Percentiles rank a stretch among this genome's conserved stretches.
Evolutionary conservation across 2,797 vertebrate genomes (phyloP).

Genomic region (Lemur catta): DNA sequence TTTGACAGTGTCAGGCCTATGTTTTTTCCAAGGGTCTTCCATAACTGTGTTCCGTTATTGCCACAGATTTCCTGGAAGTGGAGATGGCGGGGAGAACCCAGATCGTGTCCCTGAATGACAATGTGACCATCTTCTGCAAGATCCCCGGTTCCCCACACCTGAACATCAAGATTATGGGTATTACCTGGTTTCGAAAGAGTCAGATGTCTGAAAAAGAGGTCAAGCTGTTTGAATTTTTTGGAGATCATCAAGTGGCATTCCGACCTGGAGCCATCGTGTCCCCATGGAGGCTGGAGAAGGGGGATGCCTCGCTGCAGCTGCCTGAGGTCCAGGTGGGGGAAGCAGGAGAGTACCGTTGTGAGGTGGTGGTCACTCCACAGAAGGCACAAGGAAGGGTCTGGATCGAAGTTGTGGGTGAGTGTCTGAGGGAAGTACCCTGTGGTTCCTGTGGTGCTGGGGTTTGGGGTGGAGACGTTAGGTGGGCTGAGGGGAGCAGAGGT

Average conservation of each 20-base stretch:
- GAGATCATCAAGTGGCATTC: accelerated
- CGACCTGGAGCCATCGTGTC: neutral
- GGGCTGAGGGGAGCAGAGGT: neutral
- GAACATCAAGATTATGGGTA: accelerated
- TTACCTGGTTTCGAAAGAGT: neutral
- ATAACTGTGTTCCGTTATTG: neutral
- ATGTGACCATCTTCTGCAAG: neutral
- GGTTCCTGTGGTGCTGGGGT: neutral
- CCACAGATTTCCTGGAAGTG: neutral
- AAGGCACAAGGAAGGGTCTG: neutral
- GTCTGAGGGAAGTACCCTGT: neutral
- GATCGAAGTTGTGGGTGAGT: constrained; percentile 35
- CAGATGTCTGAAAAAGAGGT: accelerated
- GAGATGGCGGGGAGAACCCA: neutral
- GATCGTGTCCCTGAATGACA: neutral
- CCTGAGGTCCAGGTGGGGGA: neutral
- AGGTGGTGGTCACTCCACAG: constrained; percentile 32
- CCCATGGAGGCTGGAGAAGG: accelerated
- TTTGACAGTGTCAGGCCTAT: neutral
- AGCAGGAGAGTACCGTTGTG: constrained; percentile 14
- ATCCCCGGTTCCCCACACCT: accelerated
- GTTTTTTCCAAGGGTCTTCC: neutral
- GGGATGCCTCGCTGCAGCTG: constrained; percentile 34
- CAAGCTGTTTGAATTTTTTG: neutral
- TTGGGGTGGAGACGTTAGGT: neutral